Conservation (phyloP, 2,113 vertebrate species). For the Onychostoma macrolepis region DNA sequence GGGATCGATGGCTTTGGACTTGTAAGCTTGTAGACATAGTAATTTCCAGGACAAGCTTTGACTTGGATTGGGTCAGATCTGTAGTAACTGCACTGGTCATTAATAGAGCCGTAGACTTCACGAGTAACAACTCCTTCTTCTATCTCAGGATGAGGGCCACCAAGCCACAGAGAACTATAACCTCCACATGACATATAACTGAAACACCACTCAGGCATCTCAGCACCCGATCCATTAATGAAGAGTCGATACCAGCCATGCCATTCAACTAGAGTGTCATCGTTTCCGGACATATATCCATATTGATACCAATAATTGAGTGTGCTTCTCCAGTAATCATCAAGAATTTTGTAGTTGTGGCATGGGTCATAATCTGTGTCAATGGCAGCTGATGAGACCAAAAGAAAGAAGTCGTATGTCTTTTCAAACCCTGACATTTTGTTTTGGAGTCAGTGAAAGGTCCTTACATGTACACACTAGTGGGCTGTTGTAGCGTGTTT, state of each 20-base stretch:
- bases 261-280: slow-evolving; percentile 17
- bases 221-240: slow-evolving; percentile 18
- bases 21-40: slow-evolving; percentile 20
- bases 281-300: background rate
- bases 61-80: slow-evolving; percentile 28
- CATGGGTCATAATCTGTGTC: background rate
- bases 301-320: background rate
- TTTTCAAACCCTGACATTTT: background rate
- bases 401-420: background rate
- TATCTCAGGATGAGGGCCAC: background rate
- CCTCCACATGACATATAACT: background rate
- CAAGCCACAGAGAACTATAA: background rate
- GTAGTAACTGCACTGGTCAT: slow-evolving; percentile 30
- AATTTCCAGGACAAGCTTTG: slow-evolving; percentile 22
- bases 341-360: slow-evolving; percentile 15
- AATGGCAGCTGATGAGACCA: background rate
- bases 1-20: slow-evolving; percentile 16
- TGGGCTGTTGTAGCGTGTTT: too few relatives aligned
- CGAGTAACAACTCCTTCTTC: slow-evolving; percentile 31
- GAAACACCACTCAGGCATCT: slow-evolving; percentile 43
- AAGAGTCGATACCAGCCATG: slow-evolving; percentile 37
- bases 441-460: background rate
- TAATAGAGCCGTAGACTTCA: background rate
- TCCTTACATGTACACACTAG: background rate
- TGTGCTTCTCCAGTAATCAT: slow-evolving; percentile 38